Evolutionary conservation across 2,888 invertebrate genomes (phyloP).

Genomic region (Capitulum mitella): DNA sequence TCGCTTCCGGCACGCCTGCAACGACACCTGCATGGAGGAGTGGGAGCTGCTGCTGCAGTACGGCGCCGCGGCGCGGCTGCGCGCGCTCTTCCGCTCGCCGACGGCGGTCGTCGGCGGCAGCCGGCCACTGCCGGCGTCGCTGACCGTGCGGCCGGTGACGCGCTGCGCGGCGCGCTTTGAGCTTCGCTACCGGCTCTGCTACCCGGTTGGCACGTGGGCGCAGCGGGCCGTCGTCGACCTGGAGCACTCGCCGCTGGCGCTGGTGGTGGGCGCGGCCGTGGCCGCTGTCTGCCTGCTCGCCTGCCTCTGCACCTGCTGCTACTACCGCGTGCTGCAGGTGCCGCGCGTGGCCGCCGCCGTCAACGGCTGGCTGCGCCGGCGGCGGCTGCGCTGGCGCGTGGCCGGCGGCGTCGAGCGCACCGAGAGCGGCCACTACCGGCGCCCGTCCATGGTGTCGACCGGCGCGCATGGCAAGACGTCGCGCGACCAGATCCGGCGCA

Average conservation of each 20-base stretch:
- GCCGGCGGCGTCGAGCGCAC: neutral
- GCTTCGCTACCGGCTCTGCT: slow-evolving; percentile 2
- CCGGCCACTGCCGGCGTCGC: neutral
- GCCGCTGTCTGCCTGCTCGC: neutral
- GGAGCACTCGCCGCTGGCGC: neutral
- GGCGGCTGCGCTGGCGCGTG: neutral
- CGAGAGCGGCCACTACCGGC: neutral
- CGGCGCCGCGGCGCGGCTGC: neutral
- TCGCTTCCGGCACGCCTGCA: neutral
- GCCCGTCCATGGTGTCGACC: neutral
- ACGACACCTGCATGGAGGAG: slow-evolving; percentile 16
- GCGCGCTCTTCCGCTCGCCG: neutral
- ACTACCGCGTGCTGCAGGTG: neutral
- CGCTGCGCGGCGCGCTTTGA: neutral
- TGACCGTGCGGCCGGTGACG: neutral
- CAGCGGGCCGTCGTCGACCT: neutral
- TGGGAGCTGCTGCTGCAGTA: slow-evolving; percentile 16
- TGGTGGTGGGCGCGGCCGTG: neutral
- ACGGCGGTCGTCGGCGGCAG: neutral
- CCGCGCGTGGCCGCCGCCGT: neutral
- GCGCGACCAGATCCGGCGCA: neutral
- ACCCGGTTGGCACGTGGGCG: neutral
- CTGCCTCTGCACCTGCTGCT: neutral
- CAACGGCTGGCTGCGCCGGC: neutral
- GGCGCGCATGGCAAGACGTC: neutral